Evolutionary conservation across 2,888 invertebrate species (phyloP).

Genomic region (Eugnorisma glareosa): DNA sequence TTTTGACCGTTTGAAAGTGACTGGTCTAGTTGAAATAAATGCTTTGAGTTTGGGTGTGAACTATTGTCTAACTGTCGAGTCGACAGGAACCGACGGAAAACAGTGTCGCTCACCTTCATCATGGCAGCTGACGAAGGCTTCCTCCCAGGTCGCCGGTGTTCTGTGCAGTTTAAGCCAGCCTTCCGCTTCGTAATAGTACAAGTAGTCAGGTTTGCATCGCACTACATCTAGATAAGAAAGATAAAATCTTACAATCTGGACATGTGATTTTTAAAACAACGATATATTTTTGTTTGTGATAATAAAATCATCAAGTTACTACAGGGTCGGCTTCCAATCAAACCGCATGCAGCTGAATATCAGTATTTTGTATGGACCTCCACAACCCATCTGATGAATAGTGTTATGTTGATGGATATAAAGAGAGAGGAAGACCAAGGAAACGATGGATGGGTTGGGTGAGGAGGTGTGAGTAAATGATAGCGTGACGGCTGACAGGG

Average conservation of each 20-base stretch:
- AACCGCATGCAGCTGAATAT: not conserved
- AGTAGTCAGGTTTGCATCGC: slow-evolving; percentile 19
- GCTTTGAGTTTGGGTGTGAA: not conserved
- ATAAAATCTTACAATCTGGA: not conserved
- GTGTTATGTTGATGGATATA: not conserved
- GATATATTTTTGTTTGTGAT: not conserved
- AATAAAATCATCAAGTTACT: too few relatives aligned
- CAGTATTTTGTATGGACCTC: not conserved
- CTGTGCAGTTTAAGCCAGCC: slow-evolving; percentile 34
- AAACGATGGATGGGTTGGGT: not conserved
- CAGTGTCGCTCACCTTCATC: slow-evolving; percentile 13
- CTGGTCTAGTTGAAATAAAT: not conserved
- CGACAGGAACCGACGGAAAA: not conserved
- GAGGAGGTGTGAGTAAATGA: not conserved
- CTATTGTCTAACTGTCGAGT: too few relatives aligned
- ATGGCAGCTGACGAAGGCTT: slow-evolving; percentile 15
- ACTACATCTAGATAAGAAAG: not conserved
- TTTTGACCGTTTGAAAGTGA: not conserved
- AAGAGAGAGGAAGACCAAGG: not conserved
- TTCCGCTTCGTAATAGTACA: not conserved
- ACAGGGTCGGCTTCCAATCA: not conserved
- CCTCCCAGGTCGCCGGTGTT: slow-evolving; percentile 10
- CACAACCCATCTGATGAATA: not conserved
- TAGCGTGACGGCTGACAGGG: not conserved
- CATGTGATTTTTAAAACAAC: not conserved